Evolutionary conservation across 2,113 vertebrate genomes (phyloP).

Genomic region (Odocoileus virginianus): DNA sequence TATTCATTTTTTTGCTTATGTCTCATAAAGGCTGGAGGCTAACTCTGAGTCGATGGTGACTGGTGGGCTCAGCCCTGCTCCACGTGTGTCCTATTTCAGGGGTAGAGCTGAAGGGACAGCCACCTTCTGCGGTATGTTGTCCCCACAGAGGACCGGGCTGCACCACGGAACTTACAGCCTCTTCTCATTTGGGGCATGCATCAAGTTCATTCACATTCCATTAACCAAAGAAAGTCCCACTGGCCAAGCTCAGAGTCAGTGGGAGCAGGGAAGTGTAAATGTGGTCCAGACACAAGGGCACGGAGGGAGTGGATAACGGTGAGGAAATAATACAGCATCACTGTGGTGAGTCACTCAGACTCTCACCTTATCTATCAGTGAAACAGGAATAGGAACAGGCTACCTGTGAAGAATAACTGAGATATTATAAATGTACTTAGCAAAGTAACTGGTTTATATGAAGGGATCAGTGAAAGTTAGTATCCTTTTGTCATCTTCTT

Average conservation of each 20-base stretch:
- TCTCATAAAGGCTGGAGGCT: neutral
- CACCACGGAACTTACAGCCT: neutral
- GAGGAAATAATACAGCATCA: neutral
- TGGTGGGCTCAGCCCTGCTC: neutral
- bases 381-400: neutral
- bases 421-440: neutral
- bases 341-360: neutral
- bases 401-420: neutral
- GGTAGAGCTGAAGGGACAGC: neutral
- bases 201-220: too few species aligned
- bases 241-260: neutral
- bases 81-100: neutral
- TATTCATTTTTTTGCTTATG: neutral
- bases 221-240: neutral
- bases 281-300: neutral
- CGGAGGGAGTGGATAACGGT: neutral
- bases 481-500: neutral
- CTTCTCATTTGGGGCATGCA: neutral
- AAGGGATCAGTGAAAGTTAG: neutral
- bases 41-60: neutral
- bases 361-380: neutral
- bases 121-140: neutral
- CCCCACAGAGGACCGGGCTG: neutral
- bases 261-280: too few species aligned
- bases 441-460: neutral